Conservation (phyloP, 1,140 invertebrate species). For the Tribolium madens region DNA sequence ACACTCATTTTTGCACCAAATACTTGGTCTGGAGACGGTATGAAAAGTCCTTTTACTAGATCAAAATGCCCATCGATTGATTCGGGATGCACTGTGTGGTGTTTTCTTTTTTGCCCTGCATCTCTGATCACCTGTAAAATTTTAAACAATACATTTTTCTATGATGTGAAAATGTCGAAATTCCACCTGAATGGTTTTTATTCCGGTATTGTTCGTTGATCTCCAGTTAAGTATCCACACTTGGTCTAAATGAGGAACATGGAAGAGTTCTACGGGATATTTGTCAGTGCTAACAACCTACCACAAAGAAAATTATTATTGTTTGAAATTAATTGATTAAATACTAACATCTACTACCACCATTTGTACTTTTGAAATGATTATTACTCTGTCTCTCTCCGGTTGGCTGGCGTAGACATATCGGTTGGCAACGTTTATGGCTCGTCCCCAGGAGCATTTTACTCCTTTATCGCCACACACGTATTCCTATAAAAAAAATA, state of each 20-base stretch:
- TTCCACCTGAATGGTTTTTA: slow-evolving; percentile 77
- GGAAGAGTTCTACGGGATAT: slow-evolving; percentile 79
- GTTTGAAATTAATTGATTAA: too few species aligned
- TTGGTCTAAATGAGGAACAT: slow-evolving; percentile 81
- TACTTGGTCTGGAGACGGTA: slow-evolving; percentile 69
- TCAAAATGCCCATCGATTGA: slow-evolving; percentile 86
- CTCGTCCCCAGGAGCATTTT: slow-evolving; percentile 79
- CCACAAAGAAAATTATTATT: slow-evolving; percentile 19
- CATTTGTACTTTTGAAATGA: slow-evolving; percentile 81
- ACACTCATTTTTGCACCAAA: neutral
- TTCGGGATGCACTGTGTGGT: slow-evolving; percentile 83
- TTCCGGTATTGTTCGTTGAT: slow-evolving; percentile 68
- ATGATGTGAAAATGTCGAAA: neutral
- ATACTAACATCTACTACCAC: slow-evolving; percentile 77
- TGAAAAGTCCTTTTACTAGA: slow-evolving; percentile 78
- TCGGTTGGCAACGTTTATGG: slow-evolving; percentile 79
- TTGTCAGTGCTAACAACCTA: slow-evolving; percentile 82
- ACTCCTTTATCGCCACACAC: slow-evolving; percentile 77
- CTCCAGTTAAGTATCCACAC: slow-evolving; percentile 85
- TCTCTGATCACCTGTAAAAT: slow-evolving; percentile 76
- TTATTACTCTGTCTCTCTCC: slow-evolving; percentile 76
- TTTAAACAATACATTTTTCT: neutral
- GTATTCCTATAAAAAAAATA: slow-evolving; percentile 70
- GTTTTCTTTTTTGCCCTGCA: slow-evolving; percentile 80
- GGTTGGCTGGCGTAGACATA: slow-evolving; percentile 85